Percentiles rank a stretch among this genome's conserved stretches.
Evolutionary conservation across 2,113 vertebrate genomes (phyloP).

Genomic region (rabbit (Oryctolagus cuniculus)): DNA sequence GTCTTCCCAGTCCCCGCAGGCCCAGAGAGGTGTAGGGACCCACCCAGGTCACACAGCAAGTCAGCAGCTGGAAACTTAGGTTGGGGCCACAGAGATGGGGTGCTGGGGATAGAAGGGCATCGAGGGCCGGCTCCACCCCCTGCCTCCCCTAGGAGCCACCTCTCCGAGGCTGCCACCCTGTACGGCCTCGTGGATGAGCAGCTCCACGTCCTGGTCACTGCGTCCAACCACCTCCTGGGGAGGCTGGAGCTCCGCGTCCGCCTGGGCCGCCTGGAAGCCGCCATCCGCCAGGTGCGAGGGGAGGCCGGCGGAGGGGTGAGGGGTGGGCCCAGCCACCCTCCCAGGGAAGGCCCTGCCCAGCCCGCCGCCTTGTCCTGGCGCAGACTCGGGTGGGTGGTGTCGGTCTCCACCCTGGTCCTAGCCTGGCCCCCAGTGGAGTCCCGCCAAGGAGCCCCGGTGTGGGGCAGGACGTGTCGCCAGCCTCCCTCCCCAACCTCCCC

Average conservation of each 20-base stretch:
- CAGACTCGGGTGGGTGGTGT: neutral
- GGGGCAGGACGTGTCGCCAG: neutral
- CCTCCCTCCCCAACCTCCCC: neutral
- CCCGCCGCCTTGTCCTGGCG: neutral
- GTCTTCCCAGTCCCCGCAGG: neutral
- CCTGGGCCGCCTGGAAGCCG: slow-evolving; percentile 88
- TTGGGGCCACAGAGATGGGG: neutral
- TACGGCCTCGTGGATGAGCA: slow-evolving; percentile 94
- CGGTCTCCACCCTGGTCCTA: neutral
- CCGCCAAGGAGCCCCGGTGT: slow-evolving; percentile 74
- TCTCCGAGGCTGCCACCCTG: slow-evolving; percentile 89
- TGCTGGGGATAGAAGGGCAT: too few species aligned
- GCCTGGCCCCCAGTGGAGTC: slow-evolving; percentile 48
- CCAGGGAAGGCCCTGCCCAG: neutral
- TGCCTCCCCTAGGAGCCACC: slow-evolving; percentile 84
- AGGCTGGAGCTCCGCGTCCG: slow-evolving; percentile 90
- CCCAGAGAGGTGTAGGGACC: neutral
- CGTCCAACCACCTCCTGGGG: slow-evolving; percentile 93
- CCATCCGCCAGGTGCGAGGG: slow-evolving; percentile 88
- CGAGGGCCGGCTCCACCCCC: neutral
- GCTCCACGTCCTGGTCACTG: slow-evolving; percentile 93
- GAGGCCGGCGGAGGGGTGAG: too few species aligned
- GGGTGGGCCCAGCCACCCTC: neutral
- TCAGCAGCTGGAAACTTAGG: neutral
- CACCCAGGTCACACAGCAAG: slow-evolving; percentile 14